Conservation (phyloP, 2,888 invertebrate species). For the Tachystola acroxantha region DNA sequence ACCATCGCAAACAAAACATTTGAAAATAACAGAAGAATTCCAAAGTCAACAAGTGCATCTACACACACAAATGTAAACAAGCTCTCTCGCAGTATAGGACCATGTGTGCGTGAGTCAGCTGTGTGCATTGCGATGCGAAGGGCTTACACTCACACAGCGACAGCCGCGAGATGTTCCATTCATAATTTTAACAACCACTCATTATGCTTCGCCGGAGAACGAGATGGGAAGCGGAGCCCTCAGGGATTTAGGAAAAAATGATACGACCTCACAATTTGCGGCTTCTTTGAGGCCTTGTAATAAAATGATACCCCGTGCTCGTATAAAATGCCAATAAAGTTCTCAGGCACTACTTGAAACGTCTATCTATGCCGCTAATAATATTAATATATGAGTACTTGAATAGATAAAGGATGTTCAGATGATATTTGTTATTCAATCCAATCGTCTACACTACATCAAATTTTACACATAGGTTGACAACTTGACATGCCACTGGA, state of each 20-base stretch:
- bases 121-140: slow-evolving; percentile 4
- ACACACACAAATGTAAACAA: slow-evolving; percentile 4
- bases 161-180: slow-evolving; percentile 39
- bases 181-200: slow-evolving; percentile 73
- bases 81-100: background rate
- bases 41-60: slow-evolving; percentile 12
- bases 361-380: too few species aligned
- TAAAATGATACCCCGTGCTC: slow-evolving; percentile 11
- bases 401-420: too few species aligned
- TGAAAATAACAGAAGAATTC: slow-evolving; percentile 19
- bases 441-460: too few species aligned
- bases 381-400: background rate
- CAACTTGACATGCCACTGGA: too few species aligned
- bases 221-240: slow-evolving; percentile 44
- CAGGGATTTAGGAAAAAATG: slow-evolving; percentile 40
- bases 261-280: slow-evolving; percentile 32
- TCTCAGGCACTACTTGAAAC: background rate
- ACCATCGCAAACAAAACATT: too few species aligned
- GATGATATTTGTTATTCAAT: too few species aligned
- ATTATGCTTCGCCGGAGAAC: slow-evolving; percentile 55
- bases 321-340: slow-evolving; percentile 11
- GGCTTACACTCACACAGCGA: slow-evolving; percentile 10
- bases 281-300: slow-evolving; percentile 22
- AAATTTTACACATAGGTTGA: too few species aligned
- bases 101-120: slow-evolving; percentile 11